Percentiles rank a stretch among this genome's conserved stretches.
phyloP scores from a whole-genome alignment of 2,113 vertebrate species.

The Chinchilla lanigera region DNA sequence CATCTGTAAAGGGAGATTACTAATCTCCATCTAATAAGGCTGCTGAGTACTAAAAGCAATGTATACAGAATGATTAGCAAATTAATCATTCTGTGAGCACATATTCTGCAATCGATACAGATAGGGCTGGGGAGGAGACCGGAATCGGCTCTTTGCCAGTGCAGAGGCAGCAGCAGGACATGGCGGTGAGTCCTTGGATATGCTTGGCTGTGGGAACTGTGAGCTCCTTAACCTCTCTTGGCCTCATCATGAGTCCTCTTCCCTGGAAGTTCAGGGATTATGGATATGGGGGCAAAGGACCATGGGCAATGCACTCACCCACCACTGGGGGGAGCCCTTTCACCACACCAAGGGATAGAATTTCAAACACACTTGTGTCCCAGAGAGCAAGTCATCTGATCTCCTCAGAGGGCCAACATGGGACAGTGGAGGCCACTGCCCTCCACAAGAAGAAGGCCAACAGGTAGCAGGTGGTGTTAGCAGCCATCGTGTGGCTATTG shows the following conservation, averaged over 20 bases:
- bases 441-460: background rate
- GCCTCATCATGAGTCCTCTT: background rate
- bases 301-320: background rate
- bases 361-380: background rate
- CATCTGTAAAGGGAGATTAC: background rate
- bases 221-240: background rate
- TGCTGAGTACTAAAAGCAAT: background rate
- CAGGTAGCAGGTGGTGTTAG: rapidly evolving
- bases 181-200: rapidly evolving
- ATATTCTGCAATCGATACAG: rapidly evolving
- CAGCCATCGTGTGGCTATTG: rapidly evolving
- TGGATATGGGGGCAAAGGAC: background rate
- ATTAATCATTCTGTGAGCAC: background rate
- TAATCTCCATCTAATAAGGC: background rate
- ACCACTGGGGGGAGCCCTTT: background rate
- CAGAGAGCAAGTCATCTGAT: background rate
- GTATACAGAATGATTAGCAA: too few relatives aligned
- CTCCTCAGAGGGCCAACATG: background rate
- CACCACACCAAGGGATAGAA: background rate
- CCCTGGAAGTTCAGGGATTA: background rate
- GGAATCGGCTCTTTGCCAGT: background rate
- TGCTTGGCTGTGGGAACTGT: too few relatives aligned
- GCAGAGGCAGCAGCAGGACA: background rate
- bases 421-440: background rate
- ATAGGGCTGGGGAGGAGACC: background rate